Base-by-base conservation (phyloP, 2,888 invertebrate genomes). In the Mystacides longicornis region DNA sequence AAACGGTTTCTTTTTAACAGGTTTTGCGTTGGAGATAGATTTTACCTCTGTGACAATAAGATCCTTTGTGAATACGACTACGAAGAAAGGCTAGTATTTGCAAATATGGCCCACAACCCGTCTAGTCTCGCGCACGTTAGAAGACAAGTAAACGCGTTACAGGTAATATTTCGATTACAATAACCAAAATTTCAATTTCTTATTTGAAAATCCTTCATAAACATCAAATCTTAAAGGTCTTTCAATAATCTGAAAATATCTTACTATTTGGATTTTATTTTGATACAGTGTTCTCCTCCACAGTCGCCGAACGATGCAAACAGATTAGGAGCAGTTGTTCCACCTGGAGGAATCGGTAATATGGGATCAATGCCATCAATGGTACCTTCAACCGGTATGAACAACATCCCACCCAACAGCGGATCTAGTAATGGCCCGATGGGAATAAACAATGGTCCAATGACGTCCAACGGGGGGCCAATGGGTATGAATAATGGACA, bases 1-100 rank as follows among this genome's bases (percentile, higher is more conserved):
- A n/a, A n/a, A n/a, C n/a, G n/a, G n/a, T n/a, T 68, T 65, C 23
- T 45, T 65, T 64, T 64, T 68, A 65, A 23, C 71, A 93, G 94
- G 82, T 94, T 94, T 79, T 94, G 94, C 76, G 93, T 94, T 49
- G 94, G 94, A 22, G 94, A 94, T 73, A 82, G 90, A 67, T 94
- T 93, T 73, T 94, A 93, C 75, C 78, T 93, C 66, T 91, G 90
- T 72, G 93, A 93, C 77, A 93, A 93, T 78, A 91, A 92, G 79
- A 93, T 94, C 65, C 82, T 94, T 48, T 94, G 93, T 77, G 93
- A 93, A 73, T 92, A 92, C 74, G 93, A 94, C 75, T 93, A 93
- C 72, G 93, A 93, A 68, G 93, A 93, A 72, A 75, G 93, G 65
- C 81, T 92, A 73, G 89, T 93, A 66, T 93, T 93, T 69, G 91